Evolutionary conservation across 2,113 vertebrate species (phyloP), one percentile per base, ranked within the genome.

Genomic region (Etheostoma spectabile): DNA sequence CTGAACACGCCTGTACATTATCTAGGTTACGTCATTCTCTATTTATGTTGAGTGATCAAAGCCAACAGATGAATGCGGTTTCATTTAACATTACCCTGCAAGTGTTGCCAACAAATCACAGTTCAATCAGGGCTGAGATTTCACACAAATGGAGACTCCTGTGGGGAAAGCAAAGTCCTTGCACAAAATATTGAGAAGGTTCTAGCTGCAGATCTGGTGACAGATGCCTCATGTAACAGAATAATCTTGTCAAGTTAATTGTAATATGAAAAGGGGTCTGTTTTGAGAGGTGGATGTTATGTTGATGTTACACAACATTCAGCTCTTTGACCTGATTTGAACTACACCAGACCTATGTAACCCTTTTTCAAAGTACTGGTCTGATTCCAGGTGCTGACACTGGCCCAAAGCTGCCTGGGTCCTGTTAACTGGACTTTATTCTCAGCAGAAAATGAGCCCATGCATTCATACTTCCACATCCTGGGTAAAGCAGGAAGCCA

Each of bases 11-110:
- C 56, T 42, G 38, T 10, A 42, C 63, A 22, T 53, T 42, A 27
- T 61, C 7, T 30, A 22, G 57, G 21, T 62, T 21, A 52, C 61
- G 64, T 82, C 71, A 67, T 16, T 0, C 6, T 69, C 2, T 78
- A 11, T 60, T 83, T 51, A 56, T 63, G 48, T 55, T 18, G 35
- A 45, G 24, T 27, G 55, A 82, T 87, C 74, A 84, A 88, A 85
- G 82, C 24, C 72, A 22, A 35, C 27, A 59, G 49, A 80, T 75
- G 13, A 60, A 73, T 73, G 16, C 33, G 61, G 0, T 24, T 79
- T 74, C 14, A 45, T 80, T 65, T 16, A 4, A 24, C 13, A 11
- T 81, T 30, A 8, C 33, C 2, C 6, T 71, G 7, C 8, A 62
- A 33, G 10, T 14, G 12, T 52, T 18, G 24, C 21, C 5, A 22